A percentile compares a stretch with the other conserved stretches of the same genome.
Evolutionary conservation across 35 echinoderm and acorn worm species (phyloP).

Genomic region (Patiria miniata): DNA sequence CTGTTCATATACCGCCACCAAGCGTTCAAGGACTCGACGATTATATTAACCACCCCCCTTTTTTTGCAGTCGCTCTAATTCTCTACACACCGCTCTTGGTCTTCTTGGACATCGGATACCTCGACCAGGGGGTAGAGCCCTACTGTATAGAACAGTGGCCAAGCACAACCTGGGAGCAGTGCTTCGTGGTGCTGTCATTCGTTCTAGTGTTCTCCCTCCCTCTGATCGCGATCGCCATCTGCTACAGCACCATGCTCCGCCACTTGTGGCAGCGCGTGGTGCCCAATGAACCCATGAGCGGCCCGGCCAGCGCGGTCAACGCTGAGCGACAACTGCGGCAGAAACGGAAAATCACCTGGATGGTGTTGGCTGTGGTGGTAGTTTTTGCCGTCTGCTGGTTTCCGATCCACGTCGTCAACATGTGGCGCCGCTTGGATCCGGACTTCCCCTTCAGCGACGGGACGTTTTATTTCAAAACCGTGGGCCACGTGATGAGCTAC

Average conservation of each 20-base stretch:
- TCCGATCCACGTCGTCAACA: slow-evolving; percentile 51
- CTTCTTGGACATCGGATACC: not conserved
- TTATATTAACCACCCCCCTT: too few species aligned
- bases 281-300: slow-evolving; percentile 2
- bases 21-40: too few species aligned
- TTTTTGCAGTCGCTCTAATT: not conserved
- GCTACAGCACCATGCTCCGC: slow-evolving; percentile 49
- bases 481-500: slow-evolving; percentile 53
- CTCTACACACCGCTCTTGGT: not conserved
- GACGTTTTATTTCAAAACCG: slow-evolving; percentile 36
- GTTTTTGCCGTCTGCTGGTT: slow-evolving; percentile 68
- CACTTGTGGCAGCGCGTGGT: slow-evolving; percentile 51
- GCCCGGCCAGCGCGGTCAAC: not conserved
- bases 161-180: not conserved
- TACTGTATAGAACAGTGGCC: not conserved
- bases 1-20: too few species aligned
- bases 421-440: slow-evolving; percentile 44
- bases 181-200: not conserved
- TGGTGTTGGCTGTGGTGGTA: slow-evolving; percentile 63
- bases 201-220: not conserved
- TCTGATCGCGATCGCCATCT: slow-evolving; percentile 35
- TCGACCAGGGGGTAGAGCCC: not conserved
- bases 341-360: slow-evolving; percentile 20
- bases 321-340: too few species aligned
- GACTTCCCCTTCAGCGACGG: slow-evolving; percentile 30